These are phyloP conservation scores for Sebastes matsubarae DNA, from an alignment of 2,797 vertebrate species.

Conservation along the genomic window DNA sequence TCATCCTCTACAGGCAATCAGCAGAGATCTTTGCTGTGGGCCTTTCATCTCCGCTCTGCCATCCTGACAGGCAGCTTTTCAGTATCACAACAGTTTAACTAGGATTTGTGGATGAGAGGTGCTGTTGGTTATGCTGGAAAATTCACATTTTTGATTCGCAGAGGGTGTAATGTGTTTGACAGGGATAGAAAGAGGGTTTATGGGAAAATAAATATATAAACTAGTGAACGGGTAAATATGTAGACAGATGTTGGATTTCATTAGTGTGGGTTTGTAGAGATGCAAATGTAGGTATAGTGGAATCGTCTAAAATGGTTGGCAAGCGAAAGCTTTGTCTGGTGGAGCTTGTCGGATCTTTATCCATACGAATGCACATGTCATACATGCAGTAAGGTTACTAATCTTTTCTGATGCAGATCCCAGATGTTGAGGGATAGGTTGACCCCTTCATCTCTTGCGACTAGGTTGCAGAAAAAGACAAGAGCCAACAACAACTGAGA, in stretches of 20 bases:
- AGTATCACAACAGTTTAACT: constrained; percentile 69
- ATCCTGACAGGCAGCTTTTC: constrained; percentile 69
- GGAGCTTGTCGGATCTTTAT: constrained; percentile 31
- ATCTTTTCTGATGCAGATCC: constrained; percentile 77
- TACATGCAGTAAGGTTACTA: constrained; percentile 15
- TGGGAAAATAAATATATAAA: constrained; percentile 17
- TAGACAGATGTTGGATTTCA: constrained; percentile 44
- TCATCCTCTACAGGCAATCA: constrained; percentile 77
- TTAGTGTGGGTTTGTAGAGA: constrained; percentile 33
- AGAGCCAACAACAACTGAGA: constrained; percentile 68
- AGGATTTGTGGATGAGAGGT: constrained; percentile 60
- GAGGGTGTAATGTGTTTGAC: constrained; percentile 54
- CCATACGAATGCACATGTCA: constrained; percentile 46
- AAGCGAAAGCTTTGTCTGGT: constrained; percentile 36
- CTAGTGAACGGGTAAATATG: constrained; percentile 33
- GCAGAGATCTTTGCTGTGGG: constrained; percentile 70
- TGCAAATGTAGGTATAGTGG: constrained; percentile 35
- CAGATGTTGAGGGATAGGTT: constrained; percentile 75
- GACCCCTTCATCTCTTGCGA: constrained; percentile 67
- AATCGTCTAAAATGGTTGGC: constrained; percentile 24
- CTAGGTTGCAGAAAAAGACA: constrained; percentile 48
- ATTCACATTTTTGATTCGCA: constrained; percentile 58
- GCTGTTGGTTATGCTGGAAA: constrained; percentile 35
- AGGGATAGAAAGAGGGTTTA: constrained; percentile 41
- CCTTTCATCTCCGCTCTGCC: constrained; percentile 68